These are phyloP conservation scores for Vulpes ferrilata DNA, from an alignment of 2,113 vertebrate species.

Conservation along the genomic window DNA sequence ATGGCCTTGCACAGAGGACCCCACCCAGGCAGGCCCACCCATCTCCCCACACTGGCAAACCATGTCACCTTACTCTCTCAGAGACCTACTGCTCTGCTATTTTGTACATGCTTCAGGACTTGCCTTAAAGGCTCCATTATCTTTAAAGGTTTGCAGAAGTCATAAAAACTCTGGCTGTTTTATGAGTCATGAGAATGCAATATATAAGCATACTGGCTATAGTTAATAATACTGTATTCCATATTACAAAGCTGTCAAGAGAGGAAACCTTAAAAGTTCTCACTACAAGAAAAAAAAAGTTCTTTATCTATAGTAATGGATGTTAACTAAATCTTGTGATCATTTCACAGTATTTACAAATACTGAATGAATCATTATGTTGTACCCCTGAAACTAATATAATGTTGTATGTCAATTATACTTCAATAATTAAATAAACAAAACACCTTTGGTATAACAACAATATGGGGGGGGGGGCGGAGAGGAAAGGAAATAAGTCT, in stretches of 20 bases:
- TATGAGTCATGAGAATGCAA: neutral
- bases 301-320: neutral
- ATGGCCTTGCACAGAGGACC: neutral
- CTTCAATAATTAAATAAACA: neutral
- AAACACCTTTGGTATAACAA: neutral
- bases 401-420: neutral
- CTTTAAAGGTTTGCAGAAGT: neutral
- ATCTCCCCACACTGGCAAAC: neutral
- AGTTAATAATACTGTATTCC: neutral
- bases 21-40: accelerated
- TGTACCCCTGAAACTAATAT: neutral
- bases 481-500: neutral
- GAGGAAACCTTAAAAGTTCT: neutral
- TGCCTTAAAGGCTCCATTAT: neutral
- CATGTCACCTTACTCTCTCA: neutral
- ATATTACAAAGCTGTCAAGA: neutral
- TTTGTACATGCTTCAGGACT: neutral
- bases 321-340: neutral
- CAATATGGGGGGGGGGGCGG: neutral
- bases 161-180: neutral
- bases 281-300: neutral
- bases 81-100: neutral
- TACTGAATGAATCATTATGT: neutral
- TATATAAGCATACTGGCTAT: neutral
- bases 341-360: neutral